phyloP scores from a whole-genome alignment of 2,797 vertebrate species.

The Vireo griseus region DNA sequence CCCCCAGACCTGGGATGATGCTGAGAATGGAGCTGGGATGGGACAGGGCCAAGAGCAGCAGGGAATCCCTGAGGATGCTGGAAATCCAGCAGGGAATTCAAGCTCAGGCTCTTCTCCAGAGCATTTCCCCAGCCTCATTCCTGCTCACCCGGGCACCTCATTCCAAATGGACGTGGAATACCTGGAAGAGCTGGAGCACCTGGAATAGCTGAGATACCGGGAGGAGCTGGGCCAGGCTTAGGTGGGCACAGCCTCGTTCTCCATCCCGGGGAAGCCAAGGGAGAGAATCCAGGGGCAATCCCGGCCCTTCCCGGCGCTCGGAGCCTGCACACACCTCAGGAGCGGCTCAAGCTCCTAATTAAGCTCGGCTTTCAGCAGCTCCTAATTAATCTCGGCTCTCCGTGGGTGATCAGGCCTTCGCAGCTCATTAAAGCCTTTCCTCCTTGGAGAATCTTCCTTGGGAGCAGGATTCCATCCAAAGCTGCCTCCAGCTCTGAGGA shows the following conservation, averaged over 20 bases:
- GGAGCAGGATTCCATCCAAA: background rate
- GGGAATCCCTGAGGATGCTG: background rate
- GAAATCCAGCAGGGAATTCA: background rate
- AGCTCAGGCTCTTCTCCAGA: accelerated
- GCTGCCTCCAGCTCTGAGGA: background rate
- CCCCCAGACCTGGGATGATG: accelerated
- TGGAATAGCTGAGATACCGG: background rate
- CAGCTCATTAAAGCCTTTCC: constrained; percentile 30
- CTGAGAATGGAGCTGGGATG: background rate
- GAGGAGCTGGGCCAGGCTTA: accelerated
- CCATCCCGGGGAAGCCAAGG: background rate
- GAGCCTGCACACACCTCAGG: background rate
- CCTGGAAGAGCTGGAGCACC: background rate
- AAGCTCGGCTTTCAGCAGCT: background rate
- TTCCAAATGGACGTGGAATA: background rate
- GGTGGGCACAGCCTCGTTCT: accelerated
- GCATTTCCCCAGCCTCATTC: background rate
- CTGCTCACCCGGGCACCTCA: accelerated
- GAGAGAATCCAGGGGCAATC: accelerated
- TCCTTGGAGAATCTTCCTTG: background rate
- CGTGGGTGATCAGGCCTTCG: background rate
- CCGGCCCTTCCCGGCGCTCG: accelerated
- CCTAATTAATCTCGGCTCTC: constrained; percentile 37
- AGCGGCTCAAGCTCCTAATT: background rate
- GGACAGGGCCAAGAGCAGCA: background rate